phyloP scores from a whole-genome alignment of 2,797 vertebrate species.

The Selene dorsalis region DNA sequence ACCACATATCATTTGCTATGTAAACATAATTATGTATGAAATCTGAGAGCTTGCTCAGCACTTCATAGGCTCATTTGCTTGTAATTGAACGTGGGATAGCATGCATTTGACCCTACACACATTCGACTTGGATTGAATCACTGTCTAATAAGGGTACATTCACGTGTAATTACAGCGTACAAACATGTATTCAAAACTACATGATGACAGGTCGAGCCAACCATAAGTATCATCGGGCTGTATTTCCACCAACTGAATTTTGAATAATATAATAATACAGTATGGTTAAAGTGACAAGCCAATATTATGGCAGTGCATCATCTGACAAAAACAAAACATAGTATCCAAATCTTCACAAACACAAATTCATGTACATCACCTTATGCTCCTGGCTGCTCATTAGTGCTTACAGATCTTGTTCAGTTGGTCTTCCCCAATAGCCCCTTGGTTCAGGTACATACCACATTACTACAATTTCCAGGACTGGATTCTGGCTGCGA shows the following conservation, averaged over 20 bases:
- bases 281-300: neutral
- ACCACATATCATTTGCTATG: neutral
- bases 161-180: constrained; percentile 11
- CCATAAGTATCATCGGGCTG: neutral
- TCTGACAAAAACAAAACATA: neutral
- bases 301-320: neutral
- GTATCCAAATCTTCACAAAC: neutral
- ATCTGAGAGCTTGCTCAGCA: neutral
- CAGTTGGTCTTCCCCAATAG: neutral
- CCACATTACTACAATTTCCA: neutral
- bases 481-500: no score
- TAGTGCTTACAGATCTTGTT: neutral
- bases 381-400: neutral
- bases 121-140: neutral
- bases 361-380: neutral
- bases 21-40: neutral
- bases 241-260: neutral
- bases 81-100: neutral
- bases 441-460: neutral
- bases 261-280: neutral
- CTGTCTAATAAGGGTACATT: constrained; percentile 1
- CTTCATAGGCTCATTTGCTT: neutral
- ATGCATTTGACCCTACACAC: neutral
- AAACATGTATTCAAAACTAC: neutral
- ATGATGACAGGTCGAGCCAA: neutral